Base-by-base conservation (phyloP, 1,140 invertebrate genomes). In the Mactra quadrangularis region DNA sequence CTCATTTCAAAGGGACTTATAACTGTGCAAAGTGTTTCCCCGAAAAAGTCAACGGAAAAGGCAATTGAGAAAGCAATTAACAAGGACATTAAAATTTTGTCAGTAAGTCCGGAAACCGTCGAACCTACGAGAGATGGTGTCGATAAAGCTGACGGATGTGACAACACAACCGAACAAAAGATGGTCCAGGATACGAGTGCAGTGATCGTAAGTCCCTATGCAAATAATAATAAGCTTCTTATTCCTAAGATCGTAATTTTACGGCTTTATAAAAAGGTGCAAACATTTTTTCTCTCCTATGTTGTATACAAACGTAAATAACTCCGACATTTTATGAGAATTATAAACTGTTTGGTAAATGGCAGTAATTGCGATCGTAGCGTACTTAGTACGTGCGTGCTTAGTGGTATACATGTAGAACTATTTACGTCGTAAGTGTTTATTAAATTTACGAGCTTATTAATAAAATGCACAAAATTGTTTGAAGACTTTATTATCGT, bases 1-100 rank as follows among this genome's bases (percentile, higher is more conserved):
- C 87, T 94, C 9, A 90, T 94, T 68, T 89, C 91, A 68, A 94
- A 94, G 87, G 93, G 93, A 72, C 92, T 94, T 60, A 87, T 94
- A 38, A 86, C 90, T 29, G 91, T 94, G 0, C 93, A 94, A 1
- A 66, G n/a, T 57, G 38, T 47, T 45, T 66, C 59, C 11, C 45
- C 41, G 22, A 77, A 77, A 53, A 62, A 77, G n/a, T 1, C 59
- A 19, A 47, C 41, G 45, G 45, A 47, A 17, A 38, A 62, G n/a
- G 53, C 53, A 9, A 31, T 33, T 35, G 33, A 31, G 3, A 35
- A 33, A 11, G 1, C 22, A 17, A 35, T 11, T 17, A 64, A 33
- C n/a, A 64, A 64, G 35, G 33, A 29, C 27, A 35, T 7, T 31
- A 64, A 64, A n/a, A 35, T 15, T 31, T 64, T 13, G 15, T 22